Conservation (phyloP, 2,797 vertebrate species). For the Smutsia gigantea region DNA sequence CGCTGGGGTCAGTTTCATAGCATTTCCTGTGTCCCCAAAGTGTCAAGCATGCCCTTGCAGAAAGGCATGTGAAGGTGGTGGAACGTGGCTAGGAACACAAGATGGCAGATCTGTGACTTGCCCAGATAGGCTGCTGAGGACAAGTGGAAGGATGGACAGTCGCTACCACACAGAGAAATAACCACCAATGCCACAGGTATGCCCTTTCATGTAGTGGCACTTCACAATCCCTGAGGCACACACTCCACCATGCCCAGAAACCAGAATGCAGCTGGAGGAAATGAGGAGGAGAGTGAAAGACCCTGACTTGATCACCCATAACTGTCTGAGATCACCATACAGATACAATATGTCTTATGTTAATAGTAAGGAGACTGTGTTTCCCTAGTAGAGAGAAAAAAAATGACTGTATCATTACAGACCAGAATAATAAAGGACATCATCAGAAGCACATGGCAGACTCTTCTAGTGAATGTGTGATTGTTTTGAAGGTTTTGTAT, state of each 20-base stretch:
- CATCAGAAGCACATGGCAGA: not conserved
- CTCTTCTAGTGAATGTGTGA: not conserved
- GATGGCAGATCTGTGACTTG: not conserved
- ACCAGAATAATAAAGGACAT: not conserved
- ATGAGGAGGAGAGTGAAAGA: not conserved
- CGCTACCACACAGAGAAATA: not conserved
- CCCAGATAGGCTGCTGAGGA: not conserved
- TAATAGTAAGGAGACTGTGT: not conserved
- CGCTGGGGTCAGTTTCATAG: not conserved
- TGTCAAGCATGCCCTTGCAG: not conserved
- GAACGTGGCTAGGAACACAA: not conserved
- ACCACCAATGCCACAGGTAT: not conserved
- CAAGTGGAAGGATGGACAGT: not conserved
- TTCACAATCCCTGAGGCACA: not conserved
- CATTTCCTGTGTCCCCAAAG: not conserved
- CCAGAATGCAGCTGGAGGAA: not conserved
- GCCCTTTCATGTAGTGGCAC: not conserved
- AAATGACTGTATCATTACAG: not conserved
- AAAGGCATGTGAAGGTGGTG: not conserved
- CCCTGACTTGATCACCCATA: not conserved
- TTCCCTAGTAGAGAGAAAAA: not conserved
- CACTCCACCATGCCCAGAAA: not conserved
- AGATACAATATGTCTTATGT: not conserved
- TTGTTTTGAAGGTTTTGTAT: not conserved
- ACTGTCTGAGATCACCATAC: not conserved